These are phyloP conservation scores for Sciurus vulgaris DNA, from an alignment of 2,797 vertebrate species.

Conservation along the genomic window DNA sequence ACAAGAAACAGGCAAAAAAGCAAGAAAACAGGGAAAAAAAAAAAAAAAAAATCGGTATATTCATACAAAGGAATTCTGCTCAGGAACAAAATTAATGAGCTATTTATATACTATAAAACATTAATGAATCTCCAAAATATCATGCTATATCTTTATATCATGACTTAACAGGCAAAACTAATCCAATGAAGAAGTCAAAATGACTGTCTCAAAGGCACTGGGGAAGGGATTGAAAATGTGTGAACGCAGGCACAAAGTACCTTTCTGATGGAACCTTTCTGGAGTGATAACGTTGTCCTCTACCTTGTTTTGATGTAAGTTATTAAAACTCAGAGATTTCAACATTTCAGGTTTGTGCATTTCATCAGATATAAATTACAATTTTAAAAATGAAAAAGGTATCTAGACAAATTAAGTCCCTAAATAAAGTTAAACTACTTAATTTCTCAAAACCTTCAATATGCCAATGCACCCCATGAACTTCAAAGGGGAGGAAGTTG, in stretches of 20 bases:
- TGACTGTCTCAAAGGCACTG: not conserved
- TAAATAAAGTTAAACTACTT: conserved; percentile 2
- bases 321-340: conserved; percentile 28
- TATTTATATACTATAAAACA: not conserved
- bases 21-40: not conserved
- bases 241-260: not conserved
- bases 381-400: not conserved
- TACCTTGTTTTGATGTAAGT: not conserved
- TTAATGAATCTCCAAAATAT: conserved; percentile 1
- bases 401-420: conserved; percentile 7
- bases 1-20: not conserved
- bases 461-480: not conserved
- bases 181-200: conserved; percentile 42
- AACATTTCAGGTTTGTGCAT: not conserved
- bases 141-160: not conserved
- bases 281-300: not conserved
- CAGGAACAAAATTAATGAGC: conserved; percentile 15
- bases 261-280: not conserved
- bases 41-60: not conserved
- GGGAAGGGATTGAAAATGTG: not conserved
- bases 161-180: conserved; percentile 42
- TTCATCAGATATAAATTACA: conserved; percentile 18
- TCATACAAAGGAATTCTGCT: conserved; percentile 10
- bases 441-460: conserved; percentile 13
- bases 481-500: not conserved